Evolutionary conservation across 2,797 vertebrate genomes (phyloP).

Genomic region (Salmo trutta): DNA sequence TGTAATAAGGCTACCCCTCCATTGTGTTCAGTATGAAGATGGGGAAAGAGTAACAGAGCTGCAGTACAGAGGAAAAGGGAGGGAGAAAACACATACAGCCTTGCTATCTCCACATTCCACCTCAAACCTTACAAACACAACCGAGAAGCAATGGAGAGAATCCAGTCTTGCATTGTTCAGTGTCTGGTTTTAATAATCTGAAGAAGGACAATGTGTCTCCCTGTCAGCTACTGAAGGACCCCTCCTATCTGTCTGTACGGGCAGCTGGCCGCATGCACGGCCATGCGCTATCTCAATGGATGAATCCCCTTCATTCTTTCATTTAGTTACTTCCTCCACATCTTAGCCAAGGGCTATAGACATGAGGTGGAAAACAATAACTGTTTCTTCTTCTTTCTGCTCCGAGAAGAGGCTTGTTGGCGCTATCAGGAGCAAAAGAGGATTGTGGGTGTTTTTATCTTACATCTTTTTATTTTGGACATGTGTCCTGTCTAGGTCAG

Average conservation of each 20-base stretch:
- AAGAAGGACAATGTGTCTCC: conserved; percentile 57
- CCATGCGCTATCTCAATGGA: conserved; percentile 20
- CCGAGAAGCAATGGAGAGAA: conserved; percentile 53
- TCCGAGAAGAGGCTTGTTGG: neutral
- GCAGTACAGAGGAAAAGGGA: conserved; percentile 10
- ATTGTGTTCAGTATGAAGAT: conserved; percentile 44
- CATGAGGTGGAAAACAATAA: neutral
- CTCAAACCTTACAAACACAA: conserved; percentile 69
- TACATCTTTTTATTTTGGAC: neutral
- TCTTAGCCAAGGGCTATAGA: conserved; percentile 42
- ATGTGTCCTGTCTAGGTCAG: neutral
- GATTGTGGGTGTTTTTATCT: neutral
- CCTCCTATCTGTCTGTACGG: conserved; percentile 32
- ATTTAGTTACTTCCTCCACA: neutral
- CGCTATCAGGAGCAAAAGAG: neutral
- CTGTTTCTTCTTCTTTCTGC: neutral
- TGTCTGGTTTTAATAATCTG: conserved; percentile 70
- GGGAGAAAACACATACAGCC: neutral
- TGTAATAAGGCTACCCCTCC: conserved; percentile 54
- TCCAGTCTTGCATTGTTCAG: conserved; percentile 45
- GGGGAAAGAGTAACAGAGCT: conserved; percentile 44
- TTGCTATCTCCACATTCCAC: conserved; percentile 35
- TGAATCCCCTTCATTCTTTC: neutral
- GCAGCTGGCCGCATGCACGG: conserved; percentile 9
- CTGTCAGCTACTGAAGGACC: conserved; percentile 30